phyloP scores from a whole-genome alignment of 2,113 vertebrate genomes.

The Macquaria ambigua region DNA sequence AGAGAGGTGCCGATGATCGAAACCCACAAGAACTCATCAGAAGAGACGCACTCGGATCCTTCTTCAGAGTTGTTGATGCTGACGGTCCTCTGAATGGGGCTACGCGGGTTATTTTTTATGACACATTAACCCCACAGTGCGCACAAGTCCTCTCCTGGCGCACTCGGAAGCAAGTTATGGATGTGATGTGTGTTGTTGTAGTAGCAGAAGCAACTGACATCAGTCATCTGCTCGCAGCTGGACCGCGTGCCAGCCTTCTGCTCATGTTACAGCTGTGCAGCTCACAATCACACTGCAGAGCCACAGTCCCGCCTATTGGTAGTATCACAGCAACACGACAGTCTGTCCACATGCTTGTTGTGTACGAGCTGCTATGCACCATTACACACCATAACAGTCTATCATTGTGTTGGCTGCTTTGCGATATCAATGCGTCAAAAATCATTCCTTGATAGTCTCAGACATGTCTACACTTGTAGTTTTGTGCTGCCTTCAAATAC shows the following conservation, averaged over 20 bases:
- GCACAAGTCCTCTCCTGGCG: conserved; percentile 2
- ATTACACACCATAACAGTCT: neutral
- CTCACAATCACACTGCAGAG: conserved; percentile 55
- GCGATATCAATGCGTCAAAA: neutral
- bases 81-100: neutral
- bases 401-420: neutral
- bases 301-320: conserved; percentile 76
- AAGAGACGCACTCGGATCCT: neutral
- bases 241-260: conserved; percentile 51
- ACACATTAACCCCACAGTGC: neutral
- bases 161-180: conserved; percentile 38
- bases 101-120: conserved; percentile 4
- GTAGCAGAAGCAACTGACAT: conserved; percentile 16
- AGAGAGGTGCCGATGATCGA: neutral
- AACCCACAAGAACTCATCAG: conserved; percentile 29
- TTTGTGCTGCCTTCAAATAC: neutral
- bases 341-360: conserved; percentile 5
- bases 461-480: neutral
- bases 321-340: conserved; percentile 41
- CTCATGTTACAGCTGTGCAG: conserved; percentile 68
- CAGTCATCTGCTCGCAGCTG: conserved; percentile 53
- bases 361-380: neutral
- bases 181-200: neutral
- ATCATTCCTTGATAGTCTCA: neutral
- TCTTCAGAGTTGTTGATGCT: neutral